A percentile compares a stretch with the other conserved stretches of the same genome.
Evolutionary conservation across 2,113 vertebrate species (phyloP).

Genomic region (Lamprologus callipterus): DNA sequence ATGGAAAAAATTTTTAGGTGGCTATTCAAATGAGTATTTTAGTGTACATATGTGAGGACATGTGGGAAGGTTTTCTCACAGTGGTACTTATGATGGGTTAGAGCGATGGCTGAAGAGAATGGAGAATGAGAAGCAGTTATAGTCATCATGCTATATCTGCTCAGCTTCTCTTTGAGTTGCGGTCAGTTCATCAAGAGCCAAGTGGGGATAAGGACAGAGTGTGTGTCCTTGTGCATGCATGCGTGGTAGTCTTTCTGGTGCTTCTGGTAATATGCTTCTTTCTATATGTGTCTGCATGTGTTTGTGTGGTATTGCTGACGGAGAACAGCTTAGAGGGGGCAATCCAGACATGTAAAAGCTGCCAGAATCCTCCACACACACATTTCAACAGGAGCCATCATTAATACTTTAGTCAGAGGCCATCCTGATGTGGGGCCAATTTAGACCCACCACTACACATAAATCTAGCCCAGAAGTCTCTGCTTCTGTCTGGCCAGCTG

Average conservation of each 20-base stretch:
- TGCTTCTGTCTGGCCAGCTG: constrained; percentile 58
- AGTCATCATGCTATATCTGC: constrained; percentile 64
- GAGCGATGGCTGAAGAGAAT: constrained; percentile 10
- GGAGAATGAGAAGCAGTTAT: constrained; percentile 58
- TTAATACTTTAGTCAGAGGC: constrained; percentile 66
- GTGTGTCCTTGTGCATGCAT: background rate
- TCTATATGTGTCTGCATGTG: background rate
- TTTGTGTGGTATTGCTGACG: constrained; percentile 43
- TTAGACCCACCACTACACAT: constrained; percentile 58
- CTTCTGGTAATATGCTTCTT: constrained; percentile 12
- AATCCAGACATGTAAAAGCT: constrained; percentile 52
- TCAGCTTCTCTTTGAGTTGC: constrained; percentile 55
- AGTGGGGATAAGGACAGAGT: constrained; percentile 13
- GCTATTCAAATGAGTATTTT: constrained; percentile 35
- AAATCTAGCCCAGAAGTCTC: constrained; percentile 69
- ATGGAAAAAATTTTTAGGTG: constrained; percentile 6
- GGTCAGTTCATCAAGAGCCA: constrained; percentile 63
- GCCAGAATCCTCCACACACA: constrained; percentile 58
- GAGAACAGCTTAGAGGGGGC: constrained; percentile 66
- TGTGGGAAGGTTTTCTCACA: constrained; percentile 44
- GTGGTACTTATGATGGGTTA: constrained; percentile 44
- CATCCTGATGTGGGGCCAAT: constrained; percentile 66
- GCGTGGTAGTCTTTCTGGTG: background rate
- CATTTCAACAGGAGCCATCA: constrained; percentile 60
- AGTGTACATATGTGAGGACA: constrained; percentile 20